Evolutionary conservation across 2,797 vertebrate species (phyloP).

Genomic region (Darevskia nairensis): DNA sequence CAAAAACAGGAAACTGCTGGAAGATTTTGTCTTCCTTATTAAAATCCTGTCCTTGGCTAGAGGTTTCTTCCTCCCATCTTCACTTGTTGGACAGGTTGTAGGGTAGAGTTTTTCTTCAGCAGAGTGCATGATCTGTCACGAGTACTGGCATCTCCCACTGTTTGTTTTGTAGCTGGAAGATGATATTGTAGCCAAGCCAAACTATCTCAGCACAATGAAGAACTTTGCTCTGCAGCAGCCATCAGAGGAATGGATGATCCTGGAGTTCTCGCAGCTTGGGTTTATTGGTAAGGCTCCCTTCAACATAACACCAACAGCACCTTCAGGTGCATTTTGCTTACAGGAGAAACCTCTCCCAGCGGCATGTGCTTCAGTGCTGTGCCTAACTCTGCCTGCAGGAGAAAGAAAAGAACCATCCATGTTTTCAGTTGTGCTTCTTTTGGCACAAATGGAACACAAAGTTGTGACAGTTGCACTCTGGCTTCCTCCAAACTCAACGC

Average conservation of each 20-base stretch:
- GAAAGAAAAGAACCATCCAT: constrained; percentile 22
- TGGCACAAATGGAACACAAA: neutral
- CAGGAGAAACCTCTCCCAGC: constrained; percentile 13
- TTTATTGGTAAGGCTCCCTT: constrained; percentile 87
- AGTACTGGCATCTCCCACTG: constrained; percentile 31
- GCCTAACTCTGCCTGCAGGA: constrained; percentile 21
- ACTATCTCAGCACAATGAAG: constrained; percentile 99
- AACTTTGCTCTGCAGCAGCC: constrained; percentile 98
- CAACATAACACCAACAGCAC: neutral
- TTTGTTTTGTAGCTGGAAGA: constrained; percentile 90
- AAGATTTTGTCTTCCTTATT: neutral
- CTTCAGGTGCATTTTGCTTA: neutral
- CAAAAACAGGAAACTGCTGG: neutral
- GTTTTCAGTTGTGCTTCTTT: neutral
- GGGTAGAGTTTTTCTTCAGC: constrained; percentile 17
- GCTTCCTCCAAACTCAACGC: neutral
- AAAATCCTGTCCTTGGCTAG: constrained; percentile 42
- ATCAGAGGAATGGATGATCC: constrained; percentile 98
- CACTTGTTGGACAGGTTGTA: neutral
- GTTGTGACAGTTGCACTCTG: neutral
- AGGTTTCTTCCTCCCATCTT: neutral
- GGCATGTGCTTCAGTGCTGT: neutral
- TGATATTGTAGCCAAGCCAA: constrained; percentile 97
- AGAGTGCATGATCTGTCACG: constrained; percentile 36
- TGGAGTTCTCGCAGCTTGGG: constrained; percentile 97